Evolutionary conservation across 2,797 vertebrate genomes (phyloP).

Genomic region (Onychomys arenicola): DNA sequence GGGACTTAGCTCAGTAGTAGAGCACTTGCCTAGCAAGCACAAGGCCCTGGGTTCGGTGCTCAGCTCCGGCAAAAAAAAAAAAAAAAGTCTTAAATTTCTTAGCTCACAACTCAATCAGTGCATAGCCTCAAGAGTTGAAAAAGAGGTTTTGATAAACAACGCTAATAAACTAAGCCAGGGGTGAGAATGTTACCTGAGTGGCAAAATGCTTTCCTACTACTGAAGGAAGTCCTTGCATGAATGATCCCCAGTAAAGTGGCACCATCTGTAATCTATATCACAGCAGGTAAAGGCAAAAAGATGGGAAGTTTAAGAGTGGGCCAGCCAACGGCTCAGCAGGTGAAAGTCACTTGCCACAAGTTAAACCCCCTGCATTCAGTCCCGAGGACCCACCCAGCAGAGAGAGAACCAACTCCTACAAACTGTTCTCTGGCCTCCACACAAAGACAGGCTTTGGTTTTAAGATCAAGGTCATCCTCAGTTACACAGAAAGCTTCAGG

Average conservation of each 20-base stretch:
- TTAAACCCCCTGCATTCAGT: neutral
- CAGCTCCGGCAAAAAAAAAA: too few species aligned
- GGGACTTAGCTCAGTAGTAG: too few species aligned
- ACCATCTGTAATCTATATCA: neutral
- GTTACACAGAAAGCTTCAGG: neutral
- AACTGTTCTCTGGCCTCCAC: neutral
- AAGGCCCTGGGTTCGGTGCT: too few species aligned
- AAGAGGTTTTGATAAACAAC: neutral
- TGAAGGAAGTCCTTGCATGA: neutral
- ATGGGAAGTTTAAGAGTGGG: neutral
- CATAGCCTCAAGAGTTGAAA: neutral
- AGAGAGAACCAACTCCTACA: neutral
- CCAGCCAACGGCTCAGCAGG: neutral
- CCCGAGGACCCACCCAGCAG: neutral
- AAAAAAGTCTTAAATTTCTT: neutral
- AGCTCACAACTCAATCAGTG: neutral
- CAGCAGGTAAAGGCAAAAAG: neutral
- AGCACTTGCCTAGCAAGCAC: too few species aligned
- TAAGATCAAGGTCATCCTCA: neutral
- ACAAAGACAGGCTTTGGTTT: neutral
- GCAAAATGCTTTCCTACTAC: neutral
- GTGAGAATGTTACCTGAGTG: neutral
- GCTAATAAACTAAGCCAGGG: neutral
- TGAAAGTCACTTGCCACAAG: neutral
- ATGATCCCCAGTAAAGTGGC: neutral